phyloP scores from a whole-genome alignment of 2,113 vertebrate species.

The Mellivora capensis region DNA sequence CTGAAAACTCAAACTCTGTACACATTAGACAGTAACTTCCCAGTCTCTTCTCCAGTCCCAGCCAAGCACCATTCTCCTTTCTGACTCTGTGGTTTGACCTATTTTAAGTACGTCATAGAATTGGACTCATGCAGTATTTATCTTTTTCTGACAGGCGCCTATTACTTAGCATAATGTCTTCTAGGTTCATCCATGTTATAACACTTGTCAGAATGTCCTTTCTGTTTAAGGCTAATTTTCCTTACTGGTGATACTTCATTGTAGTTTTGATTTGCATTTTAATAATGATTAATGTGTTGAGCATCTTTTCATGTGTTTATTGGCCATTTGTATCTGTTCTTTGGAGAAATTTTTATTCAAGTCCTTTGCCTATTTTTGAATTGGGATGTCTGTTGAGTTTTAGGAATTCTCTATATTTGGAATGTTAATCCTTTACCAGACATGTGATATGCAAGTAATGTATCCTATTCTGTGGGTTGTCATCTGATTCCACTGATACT shows the following conservation, averaged over 20 bases:
- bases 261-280: background rate
- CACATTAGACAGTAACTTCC: too few species aligned
- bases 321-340: background rate
- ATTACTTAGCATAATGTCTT: background rate
- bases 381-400: background rate
- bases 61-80: background rate
- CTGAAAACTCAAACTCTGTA: background rate
- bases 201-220: background rate
- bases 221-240: background rate
- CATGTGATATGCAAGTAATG: background rate
- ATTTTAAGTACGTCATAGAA: background rate
- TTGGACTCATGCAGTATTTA: background rate
- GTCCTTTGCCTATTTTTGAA: background rate
- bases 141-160: background rate
- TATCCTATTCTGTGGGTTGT: background rate
- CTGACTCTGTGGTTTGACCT: background rate
- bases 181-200: background rate
- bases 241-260: background rate
- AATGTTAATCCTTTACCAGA: background rate
- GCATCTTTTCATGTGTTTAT: background rate
- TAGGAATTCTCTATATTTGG: background rate
- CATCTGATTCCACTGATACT: background rate
- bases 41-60: background rate
- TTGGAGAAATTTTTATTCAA: background rate
- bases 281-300: background rate